Evolutionary conservation across 2,888 invertebrate genomes (phyloP).

Genomic region (Blera fallax): DNA sequence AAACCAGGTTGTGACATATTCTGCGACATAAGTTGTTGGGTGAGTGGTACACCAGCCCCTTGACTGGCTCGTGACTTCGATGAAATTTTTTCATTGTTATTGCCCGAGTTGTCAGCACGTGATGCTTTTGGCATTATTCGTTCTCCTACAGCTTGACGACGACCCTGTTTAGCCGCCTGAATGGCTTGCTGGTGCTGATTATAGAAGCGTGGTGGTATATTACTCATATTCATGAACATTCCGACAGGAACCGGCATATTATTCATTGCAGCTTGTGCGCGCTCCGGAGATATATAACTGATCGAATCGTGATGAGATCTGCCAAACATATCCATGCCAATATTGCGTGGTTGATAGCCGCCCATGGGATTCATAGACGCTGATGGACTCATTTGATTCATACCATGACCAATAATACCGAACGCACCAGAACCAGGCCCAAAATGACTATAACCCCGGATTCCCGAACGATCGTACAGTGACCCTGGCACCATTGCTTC

Average conservation of each 20-base stretch:
- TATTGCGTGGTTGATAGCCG: constrained; percentile 66
- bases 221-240: constrained; percentile 96
- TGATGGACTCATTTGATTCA: constrained; percentile 51
- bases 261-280: constrained; percentile 88
- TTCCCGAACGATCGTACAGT: constrained; percentile 91
- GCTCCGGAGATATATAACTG: constrained; percentile 94
- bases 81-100: constrained; percentile 73
- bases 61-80: constrained; percentile 80
- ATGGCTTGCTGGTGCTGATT: constrained; percentile 88
- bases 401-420: constrained; percentile 44
- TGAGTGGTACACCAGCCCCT: constrained; percentile 84
- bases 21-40: constrained; percentile 90
- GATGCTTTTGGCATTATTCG: constrained; percentile 39
- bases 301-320: constrained; percentile 94
- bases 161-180: constrained; percentile 81
- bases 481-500: constrained; percentile 97
- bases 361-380: constrained; percentile 63
- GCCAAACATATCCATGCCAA: constrained; percentile 85
- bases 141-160: constrained; percentile 79
- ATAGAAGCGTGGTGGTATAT: constrained; percentile 89
- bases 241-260: constrained; percentile 96
- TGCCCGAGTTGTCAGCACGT: constrained; percentile 59
- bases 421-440: constrained; percentile 32
- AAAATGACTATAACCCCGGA: constrained; percentile 75
- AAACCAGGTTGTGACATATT: constrained; percentile 86